Percentiles rank a stretch among this genome's conserved stretches.
These are phyloP conservation scores for Scaptomyza flava DNA, from an alignment of 2,888 invertebrate species.

Conservation along the genomic window DNA sequence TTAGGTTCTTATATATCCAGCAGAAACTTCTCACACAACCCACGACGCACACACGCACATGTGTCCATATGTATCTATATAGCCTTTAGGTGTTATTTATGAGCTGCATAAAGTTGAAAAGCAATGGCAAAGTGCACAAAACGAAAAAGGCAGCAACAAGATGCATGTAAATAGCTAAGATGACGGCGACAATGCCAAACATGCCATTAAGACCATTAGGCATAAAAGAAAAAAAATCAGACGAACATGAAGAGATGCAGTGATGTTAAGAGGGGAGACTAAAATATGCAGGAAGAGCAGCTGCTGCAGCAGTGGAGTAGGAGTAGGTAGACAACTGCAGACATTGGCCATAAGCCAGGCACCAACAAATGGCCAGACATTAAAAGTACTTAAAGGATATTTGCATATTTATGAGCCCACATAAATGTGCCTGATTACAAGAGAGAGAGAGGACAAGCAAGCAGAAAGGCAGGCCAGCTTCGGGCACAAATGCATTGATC, in stretches of 20 bases:
- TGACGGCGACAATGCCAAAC: conserved; percentile 75
- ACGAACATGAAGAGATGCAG: neutral
- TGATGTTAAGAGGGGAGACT: neutral
- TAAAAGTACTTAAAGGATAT: conserved; percentile 81
- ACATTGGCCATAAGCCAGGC: conserved; percentile 51
- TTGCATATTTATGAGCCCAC: conserved; percentile 81
- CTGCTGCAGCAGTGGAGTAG: conserved; percentile 2
- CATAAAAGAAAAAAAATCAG: conserved; percentile 3
- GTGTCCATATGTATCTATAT: neutral
- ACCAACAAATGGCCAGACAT: conserved; percentile 75
- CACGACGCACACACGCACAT: conserved; percentile 4
- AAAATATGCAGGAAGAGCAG: neutral
- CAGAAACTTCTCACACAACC: conserved; percentile 16
- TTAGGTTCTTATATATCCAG: neutral
- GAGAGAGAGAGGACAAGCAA: conserved; percentile 16
- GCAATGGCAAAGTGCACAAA: conserved; percentile 61
- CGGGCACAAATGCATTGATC: conserved; percentile 3
- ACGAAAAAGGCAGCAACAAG: conserved; percentile 49
- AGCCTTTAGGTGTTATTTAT: conserved; percentile 74
- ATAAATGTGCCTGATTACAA: conserved; percentile 76
- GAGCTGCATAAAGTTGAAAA: conserved; percentile 70
- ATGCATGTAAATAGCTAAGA: conserved; percentile 60
- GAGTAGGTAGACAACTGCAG: conserved; percentile 4
- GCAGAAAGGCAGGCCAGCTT: neutral
- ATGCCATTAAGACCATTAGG: conserved; percentile 72